Base-by-base conservation (phyloP, 30 jellyfish, hydroid and myxozoan species). In the Hydractinia symbiolongicarpus region DNA sequence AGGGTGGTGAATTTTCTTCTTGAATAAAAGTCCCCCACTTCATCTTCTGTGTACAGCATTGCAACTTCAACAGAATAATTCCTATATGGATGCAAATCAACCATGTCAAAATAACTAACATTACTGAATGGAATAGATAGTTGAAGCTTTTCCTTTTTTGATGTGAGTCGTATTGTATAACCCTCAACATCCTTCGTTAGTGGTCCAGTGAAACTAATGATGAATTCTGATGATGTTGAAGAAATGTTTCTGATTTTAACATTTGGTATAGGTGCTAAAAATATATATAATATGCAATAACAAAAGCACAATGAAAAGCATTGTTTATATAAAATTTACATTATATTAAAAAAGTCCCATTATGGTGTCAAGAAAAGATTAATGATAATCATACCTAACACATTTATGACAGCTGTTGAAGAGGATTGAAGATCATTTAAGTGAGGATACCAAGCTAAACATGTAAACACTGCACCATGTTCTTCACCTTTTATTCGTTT, bases 381-480 rank as follows among this genome's bases (percentile, higher is more conserved):
- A 19, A 6, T 66, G 4, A 19, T 13, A 66, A 40, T 53, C 96
- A 15, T 88, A 94, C 99, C 96, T 54, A 78, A 77, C 15, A 94
- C 97, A 4, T 89, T 84, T 57, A 94, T 61, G 16, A 62, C 67
- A 40, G 96, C 95, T 9, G 96, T 72, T 19, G 99, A 84, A 16
- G 64, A 74, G 53, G 95, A 89, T 54, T 83, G 76, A 55, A 94
- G 88, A 53, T 85, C 70, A 19, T 79, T 54, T 44, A 85, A 86
- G 52, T 86, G 73, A 17, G 99, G 96, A 72, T 94, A 94, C 76
- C 89, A 83, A 6, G 99, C 96, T 10, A 88, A 74, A 74, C 99
- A 94, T 9, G 95, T 84, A 68, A 82, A 93, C 50, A 87, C 73
- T 66, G 78, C 77, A 7, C 95, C 99, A 82, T 94, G 79, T 88